Base-by-base conservation (phyloP, 2,888 invertebrate species). In the Dynastes grantii region DNA sequence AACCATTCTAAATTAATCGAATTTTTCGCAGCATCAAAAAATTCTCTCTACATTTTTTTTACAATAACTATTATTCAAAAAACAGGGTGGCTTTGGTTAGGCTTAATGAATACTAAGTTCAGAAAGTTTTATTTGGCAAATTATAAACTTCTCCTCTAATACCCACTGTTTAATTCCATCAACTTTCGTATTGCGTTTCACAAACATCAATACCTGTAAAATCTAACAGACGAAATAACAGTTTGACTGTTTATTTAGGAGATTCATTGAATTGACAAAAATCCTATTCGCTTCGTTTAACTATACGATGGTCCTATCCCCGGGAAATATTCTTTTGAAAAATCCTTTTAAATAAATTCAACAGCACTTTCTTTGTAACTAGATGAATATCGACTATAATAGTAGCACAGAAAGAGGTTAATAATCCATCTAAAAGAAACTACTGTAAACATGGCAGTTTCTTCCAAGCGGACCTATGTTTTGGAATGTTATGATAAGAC, bases 401-500 rank as follows among this genome's bases (percentile, higher is more conserved):
- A 3, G 13, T 51, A 32, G 51, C 51, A 51, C 8, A 68, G 51
- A 68, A 68, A 51, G 68, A 68, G 68, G 68, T 68, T 68, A 68
- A 68, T 68, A 68, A 68, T 68, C 22, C 68, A 32, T 68, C 68
- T 40, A 68, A 68, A 68, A 29, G 68, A 68, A 22, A 16, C 68
- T 68, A 49, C 13, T 53, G 51, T 68, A 68, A 68, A 68, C 68
- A 68, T 51, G 51, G 29, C 22, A 68, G 68, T 68, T 68, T 68
- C 51, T 51, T 68, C 68, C 51, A 51, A 27, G 68, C 51, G 53
- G 9, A 51, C 68, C 51, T 65, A 65, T 68, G 68, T 68, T 51
- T 13, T 32, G 51, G 68, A 68, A 68, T 68, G 68, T 68, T 68
- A 68, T 68, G 68, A 51, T 68, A 51, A 68, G 40, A 51, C 68